Evolutionary conservation across 2,888 invertebrate genomes (phyloP).

Genomic region (Linnaemya vulpina): DNA sequence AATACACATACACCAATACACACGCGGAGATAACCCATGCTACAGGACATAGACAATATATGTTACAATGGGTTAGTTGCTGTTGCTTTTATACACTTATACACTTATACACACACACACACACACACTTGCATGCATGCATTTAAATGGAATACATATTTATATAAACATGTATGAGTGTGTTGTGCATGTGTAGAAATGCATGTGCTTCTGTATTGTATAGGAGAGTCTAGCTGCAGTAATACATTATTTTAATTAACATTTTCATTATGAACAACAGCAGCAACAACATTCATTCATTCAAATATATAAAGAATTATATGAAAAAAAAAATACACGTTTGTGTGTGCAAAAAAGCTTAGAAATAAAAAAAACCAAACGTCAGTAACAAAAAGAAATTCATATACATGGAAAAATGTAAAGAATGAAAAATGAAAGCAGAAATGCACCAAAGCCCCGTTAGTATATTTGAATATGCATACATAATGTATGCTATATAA

Average conservation of each 20-base stretch:
- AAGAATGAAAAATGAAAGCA: conserved; percentile 81
- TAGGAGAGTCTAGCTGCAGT: conserved; percentile 70
- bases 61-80: conserved; percentile 36
- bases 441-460: conserved; percentile 70
- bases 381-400: conserved; percentile 44
- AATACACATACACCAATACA: conserved; percentile 1
- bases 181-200: background rate
- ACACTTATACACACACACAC: background rate
- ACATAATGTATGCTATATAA: conserved; percentile 55
- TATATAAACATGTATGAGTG: background rate
- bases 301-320: conserved; percentile 35
- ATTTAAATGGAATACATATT: background rate
- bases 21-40: background rate
- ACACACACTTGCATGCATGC: background rate
- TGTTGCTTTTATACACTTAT: conserved; percentile 6
- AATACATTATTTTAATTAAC: conserved; percentile 81
- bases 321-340: conserved; percentile 16
- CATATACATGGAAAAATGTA: conserved; percentile 78
- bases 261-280: conserved; percentile 76
- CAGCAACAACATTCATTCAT: conserved; percentile 31
- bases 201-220: conserved; percentile 47
- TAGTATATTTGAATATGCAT: conserved; percentile 61
- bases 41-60: conserved; percentile 42
- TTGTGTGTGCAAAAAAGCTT: conserved; percentile 75
- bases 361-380: conserved; percentile 72